phyloP scores from a whole-genome alignment of 2,797 vertebrate genomes.

The Bradypodion pumilum region DNA sequence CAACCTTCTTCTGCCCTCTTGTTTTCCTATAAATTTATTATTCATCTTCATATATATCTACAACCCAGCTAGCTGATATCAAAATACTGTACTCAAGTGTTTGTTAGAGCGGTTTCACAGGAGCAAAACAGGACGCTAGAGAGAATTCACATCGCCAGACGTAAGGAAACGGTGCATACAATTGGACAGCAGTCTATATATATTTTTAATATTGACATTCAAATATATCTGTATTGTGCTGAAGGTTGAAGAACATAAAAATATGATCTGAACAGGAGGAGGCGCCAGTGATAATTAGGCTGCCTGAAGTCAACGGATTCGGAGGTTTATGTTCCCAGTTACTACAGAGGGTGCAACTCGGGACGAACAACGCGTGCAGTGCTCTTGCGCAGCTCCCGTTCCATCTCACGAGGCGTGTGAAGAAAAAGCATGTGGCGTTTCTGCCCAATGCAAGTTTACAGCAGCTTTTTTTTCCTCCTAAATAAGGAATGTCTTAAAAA shows the following conservation, averaged over 20 bases:
- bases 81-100: conserved; percentile 92
- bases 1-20: conserved; percentile 79
- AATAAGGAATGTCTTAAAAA: conserved; percentile 97
- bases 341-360: conserved; percentile 70
- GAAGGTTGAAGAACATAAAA: conserved; percentile 76
- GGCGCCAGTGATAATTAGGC: conserved; percentile 75
- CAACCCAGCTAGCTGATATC: conserved; percentile 91
- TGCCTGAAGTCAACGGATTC: conserved; percentile 72
- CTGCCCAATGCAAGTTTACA: conserved; percentile 83
- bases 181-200: conserved; percentile 87
- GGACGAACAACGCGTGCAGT: conserved; percentile 68
- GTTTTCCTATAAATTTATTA: conserved; percentile 69
- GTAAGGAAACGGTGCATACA: conserved; percentile 81
- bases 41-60: conserved; percentile 94
- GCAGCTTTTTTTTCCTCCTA: conserved; percentile 94
- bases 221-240: conserved; percentile 86
- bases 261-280: conserved; percentile 67
- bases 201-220: conserved; percentile 84
- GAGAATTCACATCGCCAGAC: conserved; percentile 77
- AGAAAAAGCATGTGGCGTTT: background rate
- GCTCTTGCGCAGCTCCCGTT: background rate
- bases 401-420: background rate
- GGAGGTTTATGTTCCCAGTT: conserved; percentile 81
- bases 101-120: conserved; percentile 87
- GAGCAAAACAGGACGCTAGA: conserved; percentile 82